Evolutionary conservation across 2,888 invertebrate genomes (phyloP).

Genomic region (Ophion slaviceki): DNA sequence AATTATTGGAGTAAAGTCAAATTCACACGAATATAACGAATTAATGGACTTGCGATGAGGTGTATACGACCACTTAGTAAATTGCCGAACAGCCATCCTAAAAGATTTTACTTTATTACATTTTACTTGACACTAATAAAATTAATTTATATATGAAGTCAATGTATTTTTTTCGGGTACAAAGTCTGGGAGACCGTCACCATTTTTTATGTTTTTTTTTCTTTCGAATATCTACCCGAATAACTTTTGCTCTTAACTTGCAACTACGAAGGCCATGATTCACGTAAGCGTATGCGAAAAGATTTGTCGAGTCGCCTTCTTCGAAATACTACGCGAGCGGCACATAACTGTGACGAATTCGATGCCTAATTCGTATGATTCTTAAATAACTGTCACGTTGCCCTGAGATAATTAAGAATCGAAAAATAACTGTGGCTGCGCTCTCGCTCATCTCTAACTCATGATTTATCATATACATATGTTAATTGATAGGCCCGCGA

Average conservation of each 20-base stretch:
- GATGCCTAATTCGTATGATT: conserved; percentile 58
- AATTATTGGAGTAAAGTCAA: background rate
- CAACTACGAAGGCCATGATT: conserved; percentile 32
- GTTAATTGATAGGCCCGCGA: conserved; percentile 61
- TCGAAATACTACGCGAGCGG: conserved; percentile 26
- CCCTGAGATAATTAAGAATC: conserved; percentile 58
- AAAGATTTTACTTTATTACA: background rate
- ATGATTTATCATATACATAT: conserved; percentile 57
- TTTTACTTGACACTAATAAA: background rate
- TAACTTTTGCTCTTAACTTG: conserved; percentile 30
- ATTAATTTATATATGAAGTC: background rate
- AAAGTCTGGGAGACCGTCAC: background rate
- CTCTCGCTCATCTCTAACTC: conserved; percentile 24
- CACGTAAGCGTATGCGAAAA: conserved; percentile 19
- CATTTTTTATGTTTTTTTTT: background rate
- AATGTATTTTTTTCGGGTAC: background rate
- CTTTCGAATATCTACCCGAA: background rate
- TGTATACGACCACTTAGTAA: background rate
- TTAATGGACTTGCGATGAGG: background rate
- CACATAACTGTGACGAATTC: conserved; percentile 56
- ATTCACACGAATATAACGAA: background rate
- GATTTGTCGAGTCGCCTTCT: conserved; percentile 44
- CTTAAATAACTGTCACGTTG: conserved; percentile 58
- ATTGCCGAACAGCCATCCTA: background rate
- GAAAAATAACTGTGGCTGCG: conserved; percentile 50